Evolutionary conservation across 1,140 invertebrate species (phyloP), one percentile per base, ranked within the genome.

Genomic region (Scaptodrosophila lebanonensis): DNA sequence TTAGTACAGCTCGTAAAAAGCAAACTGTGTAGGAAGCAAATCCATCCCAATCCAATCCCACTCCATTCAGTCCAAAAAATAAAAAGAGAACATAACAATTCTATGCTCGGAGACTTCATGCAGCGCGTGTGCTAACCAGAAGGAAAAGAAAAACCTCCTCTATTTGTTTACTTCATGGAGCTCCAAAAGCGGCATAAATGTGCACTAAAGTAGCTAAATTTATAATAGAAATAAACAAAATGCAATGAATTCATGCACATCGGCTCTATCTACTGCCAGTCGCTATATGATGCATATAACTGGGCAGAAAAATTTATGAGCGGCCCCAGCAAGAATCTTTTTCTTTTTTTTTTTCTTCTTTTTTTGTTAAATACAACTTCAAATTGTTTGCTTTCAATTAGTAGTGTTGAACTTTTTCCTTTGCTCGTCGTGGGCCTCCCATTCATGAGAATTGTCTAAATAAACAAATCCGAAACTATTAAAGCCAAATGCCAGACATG

Each of bases 171-270:
- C 53, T 51, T 40, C 56, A 56, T 58, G 22, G 3, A n/a, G n/a
- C n/a, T n/a, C n/a, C n/a, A n/a, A n/a, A n/a, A n/a, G 8, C 22
- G 22, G 22, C 22, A 53, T 49, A 51, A 43, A 52, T 67, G 67
- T 77, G 63, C 72, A 71, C 72, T 77, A 77, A 79, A 82, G 73
- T 79, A 82, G 77, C 73, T 79, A 79, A 79, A 73, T 82, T 79
- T 82, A 82, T 79, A 73, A 65, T 58, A 64, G 75, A 79, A 79
- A 79, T 73, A 82, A 79, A 73, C 75, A 79, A 72, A 60, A 27
- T 7, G 11, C 5, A 49, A 25, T 42, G 8, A 29, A 39, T 9
- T 29, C 16, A 22, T 18, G 50, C 66, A 63, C 30, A 48, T 60
- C 33, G 36, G 53, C 25, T 58, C 47, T 73, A 49, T 57, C 50